Percentiles rank a stretch among this genome's conserved stretches.
Conservation (phyloP, 2,888 invertebrate genomes). For the Drosophila mulleri region DNA sequence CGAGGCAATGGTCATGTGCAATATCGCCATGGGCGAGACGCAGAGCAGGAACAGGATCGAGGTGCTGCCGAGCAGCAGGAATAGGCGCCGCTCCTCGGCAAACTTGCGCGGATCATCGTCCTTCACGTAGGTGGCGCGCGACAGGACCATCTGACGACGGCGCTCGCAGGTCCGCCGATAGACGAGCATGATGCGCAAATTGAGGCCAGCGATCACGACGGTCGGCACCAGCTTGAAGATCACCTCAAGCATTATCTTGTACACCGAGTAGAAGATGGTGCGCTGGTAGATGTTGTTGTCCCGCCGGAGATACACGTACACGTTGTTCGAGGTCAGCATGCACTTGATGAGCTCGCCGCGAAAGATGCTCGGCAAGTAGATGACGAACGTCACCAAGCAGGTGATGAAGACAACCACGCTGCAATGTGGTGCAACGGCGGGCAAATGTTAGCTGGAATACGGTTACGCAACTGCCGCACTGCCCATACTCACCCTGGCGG, state of each 20-base stretch:
- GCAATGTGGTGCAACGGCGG: slow-evolving; percentile 2
- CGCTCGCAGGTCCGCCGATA: slow-evolving; percentile 89
- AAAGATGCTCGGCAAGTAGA: slow-evolving; percentile 90
- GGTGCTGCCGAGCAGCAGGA: slow-evolving; percentile 88
- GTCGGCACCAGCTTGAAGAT: slow-evolving; percentile 90
- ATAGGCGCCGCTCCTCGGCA: slow-evolving; percentile 89
- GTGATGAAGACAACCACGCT: slow-evolving; percentile 88
- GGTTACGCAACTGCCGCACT: background rate
- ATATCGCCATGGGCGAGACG: slow-evolving; percentile 90
- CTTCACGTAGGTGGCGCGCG: slow-evolving; percentile 86
- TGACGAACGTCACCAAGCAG: slow-evolving; percentile 88
- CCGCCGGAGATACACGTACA: slow-evolving; percentile 87
- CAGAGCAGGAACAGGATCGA: slow-evolving; percentile 89
- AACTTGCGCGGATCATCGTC: slow-evolving; percentile 89
- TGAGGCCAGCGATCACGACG: slow-evolving; percentile 88
- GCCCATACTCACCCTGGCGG: slow-evolving; percentile 86
- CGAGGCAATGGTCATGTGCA: slow-evolving; percentile 89
- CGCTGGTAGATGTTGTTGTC: slow-evolving; percentile 86
- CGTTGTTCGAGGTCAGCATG: slow-evolving; percentile 85
- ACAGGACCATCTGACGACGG: slow-evolving; percentile 88
- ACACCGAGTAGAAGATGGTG: slow-evolving; percentile 87
- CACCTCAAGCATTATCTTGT: slow-evolving; percentile 88
- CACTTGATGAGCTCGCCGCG: slow-evolving; percentile 87
- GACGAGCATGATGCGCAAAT: slow-evolving; percentile 88
- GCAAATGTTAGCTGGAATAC: background rate